Base-by-base conservation (phyloP, 1,140 invertebrate species). In the Probaryconus sp. region DNA sequence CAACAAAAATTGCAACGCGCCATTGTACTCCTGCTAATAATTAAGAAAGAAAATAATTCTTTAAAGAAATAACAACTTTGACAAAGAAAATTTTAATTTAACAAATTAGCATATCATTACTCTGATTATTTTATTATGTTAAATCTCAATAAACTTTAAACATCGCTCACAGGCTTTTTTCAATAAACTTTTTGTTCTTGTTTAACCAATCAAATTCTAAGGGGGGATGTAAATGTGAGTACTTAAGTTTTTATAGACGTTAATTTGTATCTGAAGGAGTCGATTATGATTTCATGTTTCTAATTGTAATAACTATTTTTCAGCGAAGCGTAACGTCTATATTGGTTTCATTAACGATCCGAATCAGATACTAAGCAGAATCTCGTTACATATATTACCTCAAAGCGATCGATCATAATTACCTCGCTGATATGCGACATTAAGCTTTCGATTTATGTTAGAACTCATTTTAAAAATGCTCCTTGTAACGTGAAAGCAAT, bases 341-440 rank as follows among this genome's bases (percentile, higher is more conserved):
- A 40, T 61, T 31, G 35, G 58, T 50, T 40, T 63, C 58, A 51
- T 63, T 51, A 63, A 50, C 35, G 42, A 40, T 17, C 28, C 58
- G 18, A 63, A 50, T 26, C 9, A 38, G 31, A 24, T 50, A 28
- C 33, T 33, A 21, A 10, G 13, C 5, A 11, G 43, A 61, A 40
- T 50, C 45, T 21, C 16, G 58, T 37, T 50, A 38, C 31, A 63
- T 11, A n/a, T n/a, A 11, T 33, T 42, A 18, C 10, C 7, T 5
- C 33, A 16, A 48, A 40, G 17, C 31, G 5, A 63, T 63, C 58
- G 35, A 63, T 63, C 58, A 63, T 24, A 37, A 63, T 50, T 47
- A 47, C 48, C n/a, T 13, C 17, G 30, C 38, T 48, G 35, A 40
- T 11, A 40, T n/a, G 30, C 13, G 18, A 45, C 30, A 35, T 60